phyloP scores from a whole-genome alignment of 2,888 invertebrate species.

The Unio pictorum region DNA sequence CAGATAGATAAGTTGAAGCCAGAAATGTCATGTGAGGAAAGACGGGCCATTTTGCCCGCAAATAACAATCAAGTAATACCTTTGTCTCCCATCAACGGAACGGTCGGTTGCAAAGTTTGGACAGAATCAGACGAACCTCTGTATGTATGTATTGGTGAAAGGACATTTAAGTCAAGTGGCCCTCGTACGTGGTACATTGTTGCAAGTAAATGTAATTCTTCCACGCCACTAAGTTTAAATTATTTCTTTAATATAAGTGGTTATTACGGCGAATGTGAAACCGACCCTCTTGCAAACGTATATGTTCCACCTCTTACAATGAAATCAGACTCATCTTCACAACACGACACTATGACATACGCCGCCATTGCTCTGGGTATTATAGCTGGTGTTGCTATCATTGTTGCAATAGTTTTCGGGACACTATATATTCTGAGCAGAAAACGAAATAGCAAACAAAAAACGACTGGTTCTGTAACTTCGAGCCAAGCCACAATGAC shows the following conservation, averaged over 20 bases:
- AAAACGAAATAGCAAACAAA: constrained; percentile 45
- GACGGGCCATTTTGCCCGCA: constrained; percentile 48
- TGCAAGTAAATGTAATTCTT: constrained; percentile 50
- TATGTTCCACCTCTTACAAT: constrained; percentile 37
- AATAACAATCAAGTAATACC: constrained; percentile 62
- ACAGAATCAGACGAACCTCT: constrained; percentile 49
- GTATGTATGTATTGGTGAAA: constrained; percentile 59
- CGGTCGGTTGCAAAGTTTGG: constrained; percentile 53
- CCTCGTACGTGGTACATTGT: constrained; percentile 63
- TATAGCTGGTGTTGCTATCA: constrained; percentile 54
- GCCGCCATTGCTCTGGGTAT: constrained; percentile 58
- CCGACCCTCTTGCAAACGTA: constrained; percentile 55
- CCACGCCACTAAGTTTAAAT: constrained; percentile 49
- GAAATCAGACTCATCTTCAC: constrained; percentile 7
- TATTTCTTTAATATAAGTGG: constrained; percentile 62
- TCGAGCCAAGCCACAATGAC: constrained; percentile 66
- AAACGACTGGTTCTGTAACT: constrained; percentile 58
- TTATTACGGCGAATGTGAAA: constrained; percentile 62
- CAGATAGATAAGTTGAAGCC: constrained; percentile 51
- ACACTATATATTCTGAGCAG: constrained; percentile 51
- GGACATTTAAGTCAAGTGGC: constrained; percentile 55
- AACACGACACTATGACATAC: constrained; percentile 36
- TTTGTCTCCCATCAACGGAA: constrained; percentile 46
- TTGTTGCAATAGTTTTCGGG: constrained; percentile 53
- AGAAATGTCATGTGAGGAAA: constrained; percentile 55